phyloP scores from a whole-genome alignment of 2,113 vertebrate species.

The Lates calcarifer region DNA sequence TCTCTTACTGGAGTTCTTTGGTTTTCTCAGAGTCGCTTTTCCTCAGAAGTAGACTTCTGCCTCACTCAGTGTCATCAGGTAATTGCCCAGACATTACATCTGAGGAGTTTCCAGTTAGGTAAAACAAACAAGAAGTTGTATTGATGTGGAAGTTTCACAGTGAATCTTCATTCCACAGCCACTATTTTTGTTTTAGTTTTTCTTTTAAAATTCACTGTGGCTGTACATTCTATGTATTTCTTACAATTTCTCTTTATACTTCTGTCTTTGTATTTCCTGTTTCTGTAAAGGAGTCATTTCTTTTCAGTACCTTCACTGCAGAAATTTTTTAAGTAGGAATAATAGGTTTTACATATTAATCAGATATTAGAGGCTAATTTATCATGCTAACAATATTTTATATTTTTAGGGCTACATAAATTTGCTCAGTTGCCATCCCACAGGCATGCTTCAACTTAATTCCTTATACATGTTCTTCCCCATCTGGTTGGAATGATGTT shows the following conservation, averaged over 20 bases:
- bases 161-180: no score
- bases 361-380: not conserved
- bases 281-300: not conserved
- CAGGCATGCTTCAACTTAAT: slow-evolving; percentile 13
- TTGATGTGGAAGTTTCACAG: no score
- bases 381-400: not conserved
- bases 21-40: not conserved
- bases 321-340: not conserved
- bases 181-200: no score
- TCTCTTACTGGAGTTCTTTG: not conserved
- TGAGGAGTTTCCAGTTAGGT: no score
- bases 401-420: not conserved
- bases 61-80: not conserved
- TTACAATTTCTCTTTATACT: not conserved
- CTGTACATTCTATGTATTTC: not conserved
- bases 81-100: not conserved
- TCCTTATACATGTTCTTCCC: slow-evolving; percentile 14
- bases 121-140: no score
- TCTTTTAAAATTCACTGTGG: not conserved
- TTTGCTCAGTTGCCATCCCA: slow-evolving; percentile 11
- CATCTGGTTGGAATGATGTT: not conserved
- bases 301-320: not conserved
- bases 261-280: not conserved
- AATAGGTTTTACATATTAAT: not conserved
- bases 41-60: not conserved